Conservation (phyloP, 2,888 invertebrate genomes). For the Falcaria lacertinaria region DNA sequence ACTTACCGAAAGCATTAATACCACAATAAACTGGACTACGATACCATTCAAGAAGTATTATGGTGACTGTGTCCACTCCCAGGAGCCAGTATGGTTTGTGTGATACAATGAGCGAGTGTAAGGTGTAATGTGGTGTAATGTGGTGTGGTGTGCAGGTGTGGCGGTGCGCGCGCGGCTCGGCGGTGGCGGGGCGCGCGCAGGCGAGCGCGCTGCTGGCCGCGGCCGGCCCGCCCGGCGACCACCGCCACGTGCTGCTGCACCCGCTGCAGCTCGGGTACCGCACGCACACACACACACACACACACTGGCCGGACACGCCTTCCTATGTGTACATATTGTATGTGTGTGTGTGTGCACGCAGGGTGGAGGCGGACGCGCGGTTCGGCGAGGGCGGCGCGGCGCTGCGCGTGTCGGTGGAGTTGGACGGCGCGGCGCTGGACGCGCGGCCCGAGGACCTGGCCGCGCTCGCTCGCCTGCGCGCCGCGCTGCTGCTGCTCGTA, state of each 20-base stretch:
- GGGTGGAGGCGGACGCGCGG: conserved; percentile 39
- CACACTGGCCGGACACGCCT: no score
- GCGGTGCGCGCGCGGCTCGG: conserved; percentile 37
- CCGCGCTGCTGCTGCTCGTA: conserved; percentile 5
- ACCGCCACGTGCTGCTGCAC: conserved; percentile 43
- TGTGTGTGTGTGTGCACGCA: conserved; percentile 11
- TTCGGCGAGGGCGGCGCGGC: conserved; percentile 62
- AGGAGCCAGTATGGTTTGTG: no score
- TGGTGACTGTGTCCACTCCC: no score
- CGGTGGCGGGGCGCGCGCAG: conserved; percentile 32
- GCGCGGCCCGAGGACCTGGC: conserved; percentile 45
- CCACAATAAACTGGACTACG: no score
- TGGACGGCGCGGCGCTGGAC: conserved; percentile 44
- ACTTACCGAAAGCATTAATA: no score
- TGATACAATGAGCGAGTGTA: no score
- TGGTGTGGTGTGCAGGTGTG: conserved; percentile 27
- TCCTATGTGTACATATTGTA: no score
- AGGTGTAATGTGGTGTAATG: neutral
- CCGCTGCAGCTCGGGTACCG: conserved; percentile 54
- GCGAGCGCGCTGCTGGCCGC: conserved; percentile 37
- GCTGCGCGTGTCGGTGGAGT: conserved; percentile 34
- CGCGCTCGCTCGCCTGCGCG: conserved; percentile 17
- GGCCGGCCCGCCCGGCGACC: conserved; percentile 34
- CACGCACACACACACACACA: no score
- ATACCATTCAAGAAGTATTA: no score